phyloP scores from a whole-genome alignment of 2,113 vertebrate species.

The Trematocara nigrifrons region DNA sequence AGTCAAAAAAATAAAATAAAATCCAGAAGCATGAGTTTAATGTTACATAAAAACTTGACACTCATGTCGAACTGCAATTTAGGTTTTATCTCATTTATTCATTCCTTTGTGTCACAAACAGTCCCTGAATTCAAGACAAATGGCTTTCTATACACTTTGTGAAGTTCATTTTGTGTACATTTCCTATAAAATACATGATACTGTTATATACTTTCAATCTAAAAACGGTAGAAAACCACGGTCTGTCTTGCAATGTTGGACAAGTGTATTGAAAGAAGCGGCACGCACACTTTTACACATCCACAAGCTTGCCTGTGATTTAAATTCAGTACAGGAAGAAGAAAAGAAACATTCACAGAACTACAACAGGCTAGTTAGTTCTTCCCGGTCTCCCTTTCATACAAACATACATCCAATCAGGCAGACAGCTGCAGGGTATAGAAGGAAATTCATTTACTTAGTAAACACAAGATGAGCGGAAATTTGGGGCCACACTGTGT shows the following conservation, averaged over 20 bases:
- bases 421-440: background rate
- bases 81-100: conserved; percentile 60
- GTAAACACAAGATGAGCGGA: background rate
- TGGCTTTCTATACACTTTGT: conserved; percentile 49
- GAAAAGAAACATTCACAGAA: conserved; percentile 14
- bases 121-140: conserved; percentile 74
- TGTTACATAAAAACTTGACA: background rate
- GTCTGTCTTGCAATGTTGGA: conserved; percentile 21
- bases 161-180: conserved; percentile 29
- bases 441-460: background rate
- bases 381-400: background rate
- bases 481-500: background rate
- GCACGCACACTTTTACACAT: background rate
- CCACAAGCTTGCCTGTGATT: background rate
- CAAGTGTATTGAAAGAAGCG: conserved; percentile 31
- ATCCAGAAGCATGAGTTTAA: background rate
- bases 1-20: background rate
- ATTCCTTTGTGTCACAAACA: conserved; percentile 66
- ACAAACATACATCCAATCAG: background rate
- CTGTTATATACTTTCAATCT: conserved; percentile 41
- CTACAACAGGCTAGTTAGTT: background rate
- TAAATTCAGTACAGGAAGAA: background rate
- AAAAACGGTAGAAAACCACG: conserved; percentile 69
- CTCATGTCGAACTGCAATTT: background rate
- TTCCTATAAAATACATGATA: conserved; percentile 64